These are phyloP conservation scores for Morphnarchus princeps DNA, from an alignment of 2,113 vertebrate species.

Conservation along the genomic window DNA sequence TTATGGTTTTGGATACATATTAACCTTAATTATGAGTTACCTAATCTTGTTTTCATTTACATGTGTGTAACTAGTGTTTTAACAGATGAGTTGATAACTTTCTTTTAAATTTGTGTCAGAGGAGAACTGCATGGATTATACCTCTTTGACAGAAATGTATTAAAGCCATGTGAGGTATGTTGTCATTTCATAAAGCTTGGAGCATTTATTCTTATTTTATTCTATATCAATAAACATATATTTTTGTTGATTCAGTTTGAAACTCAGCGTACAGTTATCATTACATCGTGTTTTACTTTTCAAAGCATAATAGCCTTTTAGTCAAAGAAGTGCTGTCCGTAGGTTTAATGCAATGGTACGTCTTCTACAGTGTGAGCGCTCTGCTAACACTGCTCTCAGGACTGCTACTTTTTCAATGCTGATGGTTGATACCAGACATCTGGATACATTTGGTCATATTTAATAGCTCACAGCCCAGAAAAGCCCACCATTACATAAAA, in stretches of 20 bases:
- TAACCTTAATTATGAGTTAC: background rate
- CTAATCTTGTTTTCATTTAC: background rate
- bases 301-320: background rate
- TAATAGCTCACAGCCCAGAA: background rate
- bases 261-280: background rate
- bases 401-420: background rate
- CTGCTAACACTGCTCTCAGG: background rate
- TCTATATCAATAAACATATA: background rate
- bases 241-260: background rate
- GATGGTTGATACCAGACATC: background rate
- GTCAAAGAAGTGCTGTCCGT: background rate
- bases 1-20: background rate
- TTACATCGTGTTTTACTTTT: background rate
- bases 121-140: background rate
- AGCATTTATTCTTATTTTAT: background rate
- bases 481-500: background rate
- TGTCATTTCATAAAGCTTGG: background rate
- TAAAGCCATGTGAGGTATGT: background rate
- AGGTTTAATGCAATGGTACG: fast-evolving
- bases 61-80: background rate
- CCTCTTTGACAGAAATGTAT: background rate
- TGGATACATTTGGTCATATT: background rate
- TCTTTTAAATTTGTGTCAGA: background rate
- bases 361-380: background rate
- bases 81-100: background rate